Percentiles rank a stretch among this genome's conserved stretches.
Evolutionary conservation across 2,113 vertebrate species (phyloP).

Genomic region (Pollimyrus isidori): DNA sequence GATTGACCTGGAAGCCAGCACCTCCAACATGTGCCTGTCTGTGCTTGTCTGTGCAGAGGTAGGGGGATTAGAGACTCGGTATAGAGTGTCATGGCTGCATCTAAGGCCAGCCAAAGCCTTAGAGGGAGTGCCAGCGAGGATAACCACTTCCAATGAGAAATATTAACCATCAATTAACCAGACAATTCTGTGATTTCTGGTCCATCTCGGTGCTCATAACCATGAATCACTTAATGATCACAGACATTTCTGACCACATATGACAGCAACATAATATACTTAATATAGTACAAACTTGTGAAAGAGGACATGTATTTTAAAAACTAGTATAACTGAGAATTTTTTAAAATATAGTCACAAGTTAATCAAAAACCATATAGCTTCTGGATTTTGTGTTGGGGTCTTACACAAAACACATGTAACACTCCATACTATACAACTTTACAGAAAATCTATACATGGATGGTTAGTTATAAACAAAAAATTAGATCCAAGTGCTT

Average conservation of each 20-base stretch:
- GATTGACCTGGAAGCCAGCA: neutral
- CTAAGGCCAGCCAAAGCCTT: neutral
- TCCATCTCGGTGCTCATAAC: neutral
- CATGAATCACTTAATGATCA: neutral
- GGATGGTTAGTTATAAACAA: neutral
- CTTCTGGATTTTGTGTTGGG: neutral
- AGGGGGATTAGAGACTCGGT: neutral
- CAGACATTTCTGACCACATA: neutral
- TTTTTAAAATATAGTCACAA: neutral
- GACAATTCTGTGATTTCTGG: neutral
- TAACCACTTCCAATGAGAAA: neutral
- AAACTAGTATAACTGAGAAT: neutral
- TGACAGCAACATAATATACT: neutral
- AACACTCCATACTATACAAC: neutral
- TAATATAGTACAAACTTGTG: neutral
- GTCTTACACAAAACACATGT: neutral
- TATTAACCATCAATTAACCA: neutral
- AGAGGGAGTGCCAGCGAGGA: neutral
- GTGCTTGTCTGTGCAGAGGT: neutral
- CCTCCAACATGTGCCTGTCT: neutral
- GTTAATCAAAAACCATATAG: neutral
- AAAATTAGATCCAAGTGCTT: neutral
- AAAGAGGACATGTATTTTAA: neutral
- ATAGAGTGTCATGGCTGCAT: neutral
- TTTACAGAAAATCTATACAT: neutral